Conservation (phyloP, 2,797 vertebrate genomes). For the Tapirus indicus region DNA sequence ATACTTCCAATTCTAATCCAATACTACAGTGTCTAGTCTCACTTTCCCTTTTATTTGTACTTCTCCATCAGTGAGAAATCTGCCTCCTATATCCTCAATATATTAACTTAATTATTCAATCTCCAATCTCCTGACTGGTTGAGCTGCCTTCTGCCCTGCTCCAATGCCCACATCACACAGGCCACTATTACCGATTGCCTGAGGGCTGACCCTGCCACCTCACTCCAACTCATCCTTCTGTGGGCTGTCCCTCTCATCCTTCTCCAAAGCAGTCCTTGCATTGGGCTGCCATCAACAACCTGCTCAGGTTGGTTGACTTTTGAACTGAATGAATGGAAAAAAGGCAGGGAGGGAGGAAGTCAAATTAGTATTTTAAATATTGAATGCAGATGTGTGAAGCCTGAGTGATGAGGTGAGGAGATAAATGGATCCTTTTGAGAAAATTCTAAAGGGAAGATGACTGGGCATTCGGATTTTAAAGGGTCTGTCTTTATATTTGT, state of each 20-base stretch:
- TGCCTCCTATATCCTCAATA: not conserved
- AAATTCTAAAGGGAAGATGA: conserved; percentile 41
- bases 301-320: not conserved
- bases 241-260: not conserved
- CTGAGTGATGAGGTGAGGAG: not conserved
- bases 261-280: too few relatives aligned
- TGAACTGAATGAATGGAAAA: not conserved
- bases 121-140: not conserved
- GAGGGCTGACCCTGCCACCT: not conserved
- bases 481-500: not conserved
- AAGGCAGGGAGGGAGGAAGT: not conserved
- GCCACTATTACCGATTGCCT: not conserved
- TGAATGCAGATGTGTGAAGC: not conserved
- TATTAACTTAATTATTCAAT: not conserved
- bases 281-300: not conserved
- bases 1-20: not conserved
- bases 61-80: not conserved
- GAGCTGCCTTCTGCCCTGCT: not conserved
- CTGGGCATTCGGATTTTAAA: conserved; percentile 46
- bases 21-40: not conserved
- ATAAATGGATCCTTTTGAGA: not conserved
- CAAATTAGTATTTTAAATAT: not conserved
- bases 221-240: not conserved
- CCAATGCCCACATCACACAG: not conserved
- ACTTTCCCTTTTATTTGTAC: not conserved